Conservation (phyloP, 2,797 vertebrate species). For the Bucorvus abyssinicus region DNA sequence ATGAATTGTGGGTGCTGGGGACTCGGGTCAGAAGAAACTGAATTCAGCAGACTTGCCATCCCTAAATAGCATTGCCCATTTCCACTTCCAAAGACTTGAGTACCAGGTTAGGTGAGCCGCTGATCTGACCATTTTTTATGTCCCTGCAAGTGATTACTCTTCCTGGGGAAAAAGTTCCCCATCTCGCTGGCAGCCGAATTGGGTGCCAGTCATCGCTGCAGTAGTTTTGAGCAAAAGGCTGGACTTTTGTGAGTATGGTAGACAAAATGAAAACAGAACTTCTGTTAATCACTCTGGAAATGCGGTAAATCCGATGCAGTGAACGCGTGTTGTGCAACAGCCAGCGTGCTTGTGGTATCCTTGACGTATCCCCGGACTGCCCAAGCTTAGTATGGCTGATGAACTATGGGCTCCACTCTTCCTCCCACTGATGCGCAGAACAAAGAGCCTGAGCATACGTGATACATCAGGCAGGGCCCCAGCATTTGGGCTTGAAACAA, state of each 20-base stretch:
- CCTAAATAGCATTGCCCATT: not conserved
- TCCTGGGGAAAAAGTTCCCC: not conserved
- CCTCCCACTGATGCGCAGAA: not conserved
- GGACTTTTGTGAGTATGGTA: not conserved
- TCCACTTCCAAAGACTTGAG: not conserved
- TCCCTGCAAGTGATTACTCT: not conserved
- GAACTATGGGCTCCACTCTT: not conserved
- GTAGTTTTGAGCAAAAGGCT: not conserved
- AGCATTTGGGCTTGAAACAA: not conserved
- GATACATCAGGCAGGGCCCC: not conserved
- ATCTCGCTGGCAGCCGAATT: fast-evolving
- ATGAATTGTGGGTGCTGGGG: not conserved
- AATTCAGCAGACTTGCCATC: fast-evolving
- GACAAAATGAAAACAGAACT: not conserved
- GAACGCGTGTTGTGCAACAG: not conserved
- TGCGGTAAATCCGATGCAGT: fast-evolving
- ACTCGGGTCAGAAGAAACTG: not conserved
- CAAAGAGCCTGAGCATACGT: fast-evolving
- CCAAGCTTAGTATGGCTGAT: fast-evolving
- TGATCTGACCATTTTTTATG: not conserved
- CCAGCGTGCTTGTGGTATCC: fast-evolving
- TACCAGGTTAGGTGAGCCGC: not conserved
- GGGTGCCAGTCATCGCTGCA: not conserved
- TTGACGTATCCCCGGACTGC: not conserved
- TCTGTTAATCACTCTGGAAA: not conserved